Evolutionary conservation across 2,797 vertebrate species (phyloP).

Genomic region (Orientallactaga sibirica): DNA sequence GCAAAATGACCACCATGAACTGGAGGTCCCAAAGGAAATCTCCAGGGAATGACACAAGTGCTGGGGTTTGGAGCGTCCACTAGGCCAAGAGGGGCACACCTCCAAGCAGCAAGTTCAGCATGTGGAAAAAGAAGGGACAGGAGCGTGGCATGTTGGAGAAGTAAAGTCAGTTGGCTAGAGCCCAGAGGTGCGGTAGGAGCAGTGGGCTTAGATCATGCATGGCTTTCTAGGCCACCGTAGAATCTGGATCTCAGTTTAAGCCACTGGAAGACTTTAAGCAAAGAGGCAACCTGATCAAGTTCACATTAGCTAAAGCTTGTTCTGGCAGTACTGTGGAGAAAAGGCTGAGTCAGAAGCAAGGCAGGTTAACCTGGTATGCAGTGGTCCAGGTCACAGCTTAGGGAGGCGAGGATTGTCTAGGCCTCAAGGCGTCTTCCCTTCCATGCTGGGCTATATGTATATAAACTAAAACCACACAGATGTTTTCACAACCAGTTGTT

Average conservation of each 20-base stretch:
- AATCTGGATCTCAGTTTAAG: background rate
- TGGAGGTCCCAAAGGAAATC: background rate
- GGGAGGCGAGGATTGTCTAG: fast-evolving
- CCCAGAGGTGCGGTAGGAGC: background rate
- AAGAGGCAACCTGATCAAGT: background rate
- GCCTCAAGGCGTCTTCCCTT: background rate
- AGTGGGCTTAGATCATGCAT: fast-evolving
- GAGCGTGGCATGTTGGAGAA: fast-evolving
- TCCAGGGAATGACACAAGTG: background rate
- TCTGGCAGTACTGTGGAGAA: background rate
- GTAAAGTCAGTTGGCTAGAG: background rate
- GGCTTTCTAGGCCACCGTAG: background rate
- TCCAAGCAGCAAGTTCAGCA: fast-evolving
- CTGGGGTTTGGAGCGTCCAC: background rate
- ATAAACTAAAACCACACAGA: background rate
- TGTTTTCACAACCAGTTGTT: background rate
- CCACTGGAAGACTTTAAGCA: background rate
- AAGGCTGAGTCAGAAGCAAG: fast-evolving
- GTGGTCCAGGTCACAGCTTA: background rate
- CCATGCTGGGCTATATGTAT: background rate
- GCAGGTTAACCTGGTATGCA: background rate
- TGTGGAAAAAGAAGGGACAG: fast-evolving
- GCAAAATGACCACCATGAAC: background rate
- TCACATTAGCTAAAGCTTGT: background rate
- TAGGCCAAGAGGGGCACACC: background rate